These are phyloP conservation scores for Grammomys dolichurus DNA, from an alignment of 2,113 vertebrate species.

Conservation along the genomic window DNA sequence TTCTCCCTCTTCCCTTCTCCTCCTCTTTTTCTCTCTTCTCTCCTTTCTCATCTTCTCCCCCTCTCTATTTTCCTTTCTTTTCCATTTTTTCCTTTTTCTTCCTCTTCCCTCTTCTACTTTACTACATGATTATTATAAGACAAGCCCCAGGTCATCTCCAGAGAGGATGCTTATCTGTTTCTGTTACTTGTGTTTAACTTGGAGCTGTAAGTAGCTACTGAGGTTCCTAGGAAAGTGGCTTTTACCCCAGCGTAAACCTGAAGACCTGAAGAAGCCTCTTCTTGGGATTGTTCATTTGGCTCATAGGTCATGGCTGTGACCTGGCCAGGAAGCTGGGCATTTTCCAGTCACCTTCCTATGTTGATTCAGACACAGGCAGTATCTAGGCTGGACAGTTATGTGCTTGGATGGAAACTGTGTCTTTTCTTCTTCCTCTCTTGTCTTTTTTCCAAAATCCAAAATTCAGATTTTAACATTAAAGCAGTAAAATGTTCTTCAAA, in stretches of 20 bases:
- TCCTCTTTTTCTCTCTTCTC: not conserved
- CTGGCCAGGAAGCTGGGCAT: accelerated
- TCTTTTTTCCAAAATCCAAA: slow-evolving; percentile 1
- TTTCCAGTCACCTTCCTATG: not conserved
- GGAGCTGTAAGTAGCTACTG: not conserved
- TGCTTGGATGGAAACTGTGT: not conserved
- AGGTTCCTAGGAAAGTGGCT: not conserved
- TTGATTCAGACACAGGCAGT: not conserved
- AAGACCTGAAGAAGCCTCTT: not conserved
- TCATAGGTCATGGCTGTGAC: too few species aligned
- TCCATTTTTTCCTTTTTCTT: not conserved
- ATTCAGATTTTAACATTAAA: slow-evolving; percentile 42
- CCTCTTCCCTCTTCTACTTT: not conserved
- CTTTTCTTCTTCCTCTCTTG: not conserved
- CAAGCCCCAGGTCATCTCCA: not conserved
- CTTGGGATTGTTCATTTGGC: not conserved
- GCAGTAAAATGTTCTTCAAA: slow-evolving; percentile 23
- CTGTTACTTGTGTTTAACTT: not conserved
- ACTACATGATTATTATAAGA: not conserved
- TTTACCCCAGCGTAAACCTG: not conserved
- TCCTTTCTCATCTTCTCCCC: not conserved
- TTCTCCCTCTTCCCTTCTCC: not conserved
- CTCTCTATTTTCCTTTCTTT: not conserved
- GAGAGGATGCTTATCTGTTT: not conserved
- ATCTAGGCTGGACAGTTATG: not conserved